Evolutionary conservation across 2,797 vertebrate genomes (phyloP).

Genomic region (Schizopygopsis pylzovi): DNA sequence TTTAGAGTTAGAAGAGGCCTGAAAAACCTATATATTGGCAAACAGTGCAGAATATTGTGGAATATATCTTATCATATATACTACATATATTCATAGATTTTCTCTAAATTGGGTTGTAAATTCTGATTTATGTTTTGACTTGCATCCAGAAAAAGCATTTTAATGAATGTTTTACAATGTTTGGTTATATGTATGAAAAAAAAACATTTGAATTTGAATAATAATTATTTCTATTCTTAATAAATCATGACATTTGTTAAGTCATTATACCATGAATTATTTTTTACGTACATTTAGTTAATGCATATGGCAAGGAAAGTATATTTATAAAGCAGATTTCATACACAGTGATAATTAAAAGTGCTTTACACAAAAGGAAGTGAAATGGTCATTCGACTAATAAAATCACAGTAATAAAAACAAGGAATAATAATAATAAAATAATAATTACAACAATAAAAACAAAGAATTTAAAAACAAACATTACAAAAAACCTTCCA

Average conservation of each 20-base stretch:
- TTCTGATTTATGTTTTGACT: neutral
- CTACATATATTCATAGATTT: neutral
- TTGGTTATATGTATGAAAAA: neutral
- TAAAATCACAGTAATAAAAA: no score
- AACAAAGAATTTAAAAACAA: no score
- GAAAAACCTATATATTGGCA: neutral
- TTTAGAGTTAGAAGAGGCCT: neutral
- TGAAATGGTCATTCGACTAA: no score
- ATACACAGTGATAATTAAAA: no score
- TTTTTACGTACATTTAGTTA: neutral
- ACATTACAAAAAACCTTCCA: no score
- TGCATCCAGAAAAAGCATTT: neutral
- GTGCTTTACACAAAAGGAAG: no score
- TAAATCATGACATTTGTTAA: neutral
- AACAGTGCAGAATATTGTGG: neutral
- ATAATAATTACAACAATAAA: no score
- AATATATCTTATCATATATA: neutral
- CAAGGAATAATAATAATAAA: no score
- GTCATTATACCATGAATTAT: neutral
- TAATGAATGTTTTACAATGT: neutral
- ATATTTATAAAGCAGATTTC: no score
- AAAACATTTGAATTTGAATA: neutral
- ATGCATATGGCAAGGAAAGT: neutral
- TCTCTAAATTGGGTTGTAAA: neutral
- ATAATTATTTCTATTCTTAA: neutral